phyloP scores from a whole-genome alignment of 2,113 vertebrate genomes.

The Nymphicus hollandicus region DNA sequence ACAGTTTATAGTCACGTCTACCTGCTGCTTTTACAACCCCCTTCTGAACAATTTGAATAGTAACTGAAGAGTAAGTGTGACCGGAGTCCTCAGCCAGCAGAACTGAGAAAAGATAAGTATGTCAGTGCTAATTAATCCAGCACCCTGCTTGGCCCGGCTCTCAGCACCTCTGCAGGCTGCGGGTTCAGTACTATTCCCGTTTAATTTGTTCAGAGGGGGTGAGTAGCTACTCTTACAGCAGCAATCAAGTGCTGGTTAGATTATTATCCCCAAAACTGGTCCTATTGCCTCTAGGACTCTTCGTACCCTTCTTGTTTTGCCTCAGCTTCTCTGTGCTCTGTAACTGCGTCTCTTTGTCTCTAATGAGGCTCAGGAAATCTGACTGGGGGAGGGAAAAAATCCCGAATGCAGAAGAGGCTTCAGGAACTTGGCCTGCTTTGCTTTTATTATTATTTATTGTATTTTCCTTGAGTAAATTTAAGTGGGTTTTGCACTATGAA shows the following conservation, averaged over 20 bases:
- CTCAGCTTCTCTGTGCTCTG: not conserved
- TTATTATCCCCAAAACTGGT: not conserved
- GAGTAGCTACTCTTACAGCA: not conserved
- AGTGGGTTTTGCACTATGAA: not conserved
- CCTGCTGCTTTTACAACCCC: conserved; percentile 9
- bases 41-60: conserved; percentile 1
- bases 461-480: not conserved
- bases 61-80: not conserved
- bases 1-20: not conserved
- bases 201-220: not conserved
- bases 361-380: not conserved
- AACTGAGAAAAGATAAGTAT: conserved; percentile 1
- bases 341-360: not conserved
- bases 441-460: not conserved
- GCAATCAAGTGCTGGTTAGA: not conserved
- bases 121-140: conserved; percentile 37
- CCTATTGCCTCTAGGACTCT: not conserved
- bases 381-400: not conserved
- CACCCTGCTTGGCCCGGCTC: not conserved
- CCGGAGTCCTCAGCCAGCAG: not conserved
- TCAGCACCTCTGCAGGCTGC: conserved; percentile 7
- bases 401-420: not conserved
- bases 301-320: not conserved
- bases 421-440: not conserved
- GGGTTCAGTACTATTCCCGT: not conserved